Conservation (phyloP, 1,140 invertebrate species). For the Drosophila repletoides region DNA sequence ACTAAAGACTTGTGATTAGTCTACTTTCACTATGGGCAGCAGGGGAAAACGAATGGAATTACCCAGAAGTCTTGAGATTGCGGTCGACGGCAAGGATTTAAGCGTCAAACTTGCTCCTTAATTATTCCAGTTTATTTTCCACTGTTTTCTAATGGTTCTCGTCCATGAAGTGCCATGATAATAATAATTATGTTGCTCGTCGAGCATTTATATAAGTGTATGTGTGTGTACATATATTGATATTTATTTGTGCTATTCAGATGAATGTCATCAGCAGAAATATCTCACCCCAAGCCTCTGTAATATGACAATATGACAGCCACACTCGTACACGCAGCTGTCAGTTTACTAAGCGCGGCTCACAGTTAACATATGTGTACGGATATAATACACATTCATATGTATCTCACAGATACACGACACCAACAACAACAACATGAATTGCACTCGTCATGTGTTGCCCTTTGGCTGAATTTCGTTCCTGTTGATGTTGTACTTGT, state of each 20-base stretch:
- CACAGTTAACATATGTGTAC: constrained; percentile 13
- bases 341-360: constrained; percentile 51
- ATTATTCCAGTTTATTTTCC: constrained; percentile 39
- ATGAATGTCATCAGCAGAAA: constrained; percentile 69
- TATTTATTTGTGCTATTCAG: constrained; percentile 33
- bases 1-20: constrained; percentile 57
- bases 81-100: constrained; percentile 39
- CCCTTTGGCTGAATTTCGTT: constrained; percentile 24
- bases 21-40: constrained; percentile 12
- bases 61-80: constrained; percentile 57
- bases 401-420: constrained; percentile 2
- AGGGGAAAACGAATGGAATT: neutral
- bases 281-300: constrained; percentile 36
- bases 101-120: constrained; percentile 34
- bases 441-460: constrained; percentile 66
- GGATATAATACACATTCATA: constrained; percentile 10
- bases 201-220: constrained; percentile 42
- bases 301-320: constrained; percentile 37
- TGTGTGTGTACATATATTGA: neutral
- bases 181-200: constrained; percentile 62
- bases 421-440: neutral
- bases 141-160: constrained; percentile 7
- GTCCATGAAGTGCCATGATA: constrained; percentile 45
- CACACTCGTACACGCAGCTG: constrained; percentile 59
- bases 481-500: constrained; percentile 19